Evolutionary conservation across 2,888 invertebrate species (phyloP).

Genomic region (Perizoma flavofasciatum): DNA sequence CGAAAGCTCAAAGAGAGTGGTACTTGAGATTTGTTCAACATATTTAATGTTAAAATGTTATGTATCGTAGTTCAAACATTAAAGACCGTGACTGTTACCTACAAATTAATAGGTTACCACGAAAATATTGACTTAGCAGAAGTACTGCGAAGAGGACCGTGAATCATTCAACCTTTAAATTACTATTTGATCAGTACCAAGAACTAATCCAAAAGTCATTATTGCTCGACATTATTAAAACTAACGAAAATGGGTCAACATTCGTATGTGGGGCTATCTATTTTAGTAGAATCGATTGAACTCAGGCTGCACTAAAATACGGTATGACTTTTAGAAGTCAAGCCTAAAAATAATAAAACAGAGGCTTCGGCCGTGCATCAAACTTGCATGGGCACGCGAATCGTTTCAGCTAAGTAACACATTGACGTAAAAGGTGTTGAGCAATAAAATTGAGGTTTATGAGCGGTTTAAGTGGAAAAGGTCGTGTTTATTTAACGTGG

Average conservation of each 20-base stretch:
- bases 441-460: not conserved
- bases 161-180: slow-evolving; percentile 12
- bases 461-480: not conserved
- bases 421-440: slow-evolving; percentile 3
- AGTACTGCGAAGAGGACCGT: not conserved
- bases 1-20: too few species aligned
- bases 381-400: slow-evolving; percentile 71
- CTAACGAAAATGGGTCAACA: slow-evolving; percentile 48
- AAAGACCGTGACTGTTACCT: too few species aligned
- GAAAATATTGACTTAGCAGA: not conserved
- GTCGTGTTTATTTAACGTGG: not conserved
- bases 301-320: slow-evolving; percentile 30
- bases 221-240: slow-evolving; percentile 27
- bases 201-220: slow-evolving; percentile 33
- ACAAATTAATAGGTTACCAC: not conserved
- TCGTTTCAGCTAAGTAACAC: not conserved
- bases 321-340: slow-evolving; percentile 52
- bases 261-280: slow-evolving; percentile 44
- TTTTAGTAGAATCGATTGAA: slow-evolving; percentile 48
- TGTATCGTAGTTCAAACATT: too few species aligned
- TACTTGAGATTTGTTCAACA: too few species aligned
- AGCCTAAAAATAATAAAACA: slow-evolving; percentile 77
- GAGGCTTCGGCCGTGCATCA: slow-evolving; percentile 57
- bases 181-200: slow-evolving; percentile 19
- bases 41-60: too few species aligned